phyloP scores from a whole-genome alignment of 2,888 invertebrate species.

The Lasioglossum lativentre region DNA sequence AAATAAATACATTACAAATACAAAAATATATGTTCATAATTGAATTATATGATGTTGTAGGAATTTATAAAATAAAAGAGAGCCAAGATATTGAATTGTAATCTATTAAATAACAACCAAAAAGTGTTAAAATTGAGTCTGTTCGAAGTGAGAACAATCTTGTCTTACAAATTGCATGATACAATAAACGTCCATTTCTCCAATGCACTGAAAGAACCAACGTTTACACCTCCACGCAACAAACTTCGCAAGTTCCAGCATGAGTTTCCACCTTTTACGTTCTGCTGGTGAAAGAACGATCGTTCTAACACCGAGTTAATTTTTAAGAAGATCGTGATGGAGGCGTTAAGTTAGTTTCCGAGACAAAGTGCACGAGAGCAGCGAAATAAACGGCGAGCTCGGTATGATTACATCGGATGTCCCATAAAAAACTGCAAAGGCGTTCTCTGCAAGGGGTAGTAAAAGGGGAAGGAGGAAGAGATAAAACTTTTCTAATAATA shows the following conservation, averaged over 20 bases:
- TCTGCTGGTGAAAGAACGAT: not conserved
- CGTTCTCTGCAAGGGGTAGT: not conserved
- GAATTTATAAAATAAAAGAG: too few relatives aligned
- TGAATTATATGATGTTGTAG: too few relatives aligned
- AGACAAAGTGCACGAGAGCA: not conserved
- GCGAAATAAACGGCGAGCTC: not conserved
- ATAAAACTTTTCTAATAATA: constrained; percentile 16
- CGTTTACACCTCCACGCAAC: not conserved
- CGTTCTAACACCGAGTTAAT: not conserved
- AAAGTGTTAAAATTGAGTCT: not conserved
- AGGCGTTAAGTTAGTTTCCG: not conserved
- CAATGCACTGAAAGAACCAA: not conserved
- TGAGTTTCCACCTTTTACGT: not conserved
- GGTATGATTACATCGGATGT: not conserved
- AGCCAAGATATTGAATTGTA: too few relatives aligned
- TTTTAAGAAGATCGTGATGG: not conserved
- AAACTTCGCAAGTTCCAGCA: not conserved
- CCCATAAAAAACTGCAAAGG: not conserved
- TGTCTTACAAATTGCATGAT: not conserved
- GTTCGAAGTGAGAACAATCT: not conserved
- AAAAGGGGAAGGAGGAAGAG: not conserved
- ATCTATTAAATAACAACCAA: too few relatives aligned
- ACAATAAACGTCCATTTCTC: not conserved
- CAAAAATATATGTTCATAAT: too few relatives aligned
- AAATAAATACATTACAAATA: too few relatives aligned